Percentiles rank a stretch among this genome's conserved stretches.
Conservation (phyloP, 1,140 invertebrate species). For the Vanessa tameamea region DNA sequence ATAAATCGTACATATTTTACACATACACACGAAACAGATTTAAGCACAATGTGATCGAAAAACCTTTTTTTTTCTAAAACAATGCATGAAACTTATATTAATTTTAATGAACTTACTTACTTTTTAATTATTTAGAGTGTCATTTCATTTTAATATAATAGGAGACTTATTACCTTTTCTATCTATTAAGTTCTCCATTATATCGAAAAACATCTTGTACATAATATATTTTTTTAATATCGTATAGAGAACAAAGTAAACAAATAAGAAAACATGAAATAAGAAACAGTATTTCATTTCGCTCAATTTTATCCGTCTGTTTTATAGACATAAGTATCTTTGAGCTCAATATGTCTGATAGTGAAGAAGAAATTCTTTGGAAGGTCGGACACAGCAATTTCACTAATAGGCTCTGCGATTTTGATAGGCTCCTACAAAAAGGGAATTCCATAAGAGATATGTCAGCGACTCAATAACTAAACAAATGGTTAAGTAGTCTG, state of each 20-base stretch:
- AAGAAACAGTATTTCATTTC: constrained; percentile 11
- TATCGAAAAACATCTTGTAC: too few relatives aligned
- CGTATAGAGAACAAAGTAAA: not conserved
- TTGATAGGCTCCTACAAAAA: constrained; percentile 35
- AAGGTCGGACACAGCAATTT: constrained; percentile 47
- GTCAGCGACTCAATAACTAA: constrained; percentile 34
- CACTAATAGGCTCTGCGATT: constrained; percentile 48
- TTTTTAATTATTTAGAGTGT: too few relatives aligned
- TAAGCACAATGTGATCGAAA: too few relatives aligned
- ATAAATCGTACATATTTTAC: too few relatives aligned
- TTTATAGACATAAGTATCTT: constrained; percentile 35
- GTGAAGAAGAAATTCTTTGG: constrained; percentile 39
- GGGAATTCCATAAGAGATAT: constrained; percentile 37
- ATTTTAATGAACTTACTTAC: too few relatives aligned
- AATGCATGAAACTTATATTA: too few relatives aligned
- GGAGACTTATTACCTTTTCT: too few relatives aligned
- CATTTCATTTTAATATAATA: too few relatives aligned
- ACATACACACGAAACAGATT: too few relatives aligned
- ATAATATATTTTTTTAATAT: not conserved
- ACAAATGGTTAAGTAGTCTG: constrained; percentile 12
- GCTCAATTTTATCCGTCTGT: constrained; percentile 17
- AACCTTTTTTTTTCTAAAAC: too few relatives aligned
- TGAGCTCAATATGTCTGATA: constrained; percentile 40
- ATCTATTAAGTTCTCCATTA: too few relatives aligned
- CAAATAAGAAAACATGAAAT: constrained; percentile 1